Evolutionary conservation across 1,140 invertebrate species (phyloP).

Genomic region (Cheumatopsyche charites): DNA sequence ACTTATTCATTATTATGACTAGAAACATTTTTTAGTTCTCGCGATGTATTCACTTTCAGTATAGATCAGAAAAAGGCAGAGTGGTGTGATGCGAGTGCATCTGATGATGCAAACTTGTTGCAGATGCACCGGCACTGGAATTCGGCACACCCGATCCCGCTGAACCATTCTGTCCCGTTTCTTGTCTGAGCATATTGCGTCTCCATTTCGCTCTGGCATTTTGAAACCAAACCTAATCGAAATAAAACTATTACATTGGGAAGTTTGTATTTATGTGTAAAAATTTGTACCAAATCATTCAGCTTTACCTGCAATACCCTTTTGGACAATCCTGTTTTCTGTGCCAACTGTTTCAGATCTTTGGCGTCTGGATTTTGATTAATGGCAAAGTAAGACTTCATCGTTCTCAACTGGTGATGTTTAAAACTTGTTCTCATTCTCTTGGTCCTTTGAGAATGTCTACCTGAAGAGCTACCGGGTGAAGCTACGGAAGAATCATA

Average conservation of each 20-base stretch:
- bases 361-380: conserved; percentile 98
- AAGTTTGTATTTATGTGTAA: too few relatives aligned
- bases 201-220: conserved; percentile 96
- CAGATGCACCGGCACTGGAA: conserved; percentile 53
- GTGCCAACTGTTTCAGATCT: conserved; percentile 91
- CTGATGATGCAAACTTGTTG: conserved; percentile 40
- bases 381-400: conserved; percentile 96
- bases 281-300: too few relatives aligned
- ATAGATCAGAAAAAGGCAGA: conserved; percentile 40
- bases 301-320: conserved; percentile 96
- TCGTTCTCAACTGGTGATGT: conserved; percentile 94
- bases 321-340: conserved; percentile 96
- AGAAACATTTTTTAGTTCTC: too few relatives aligned
- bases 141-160: conserved; percentile 57
- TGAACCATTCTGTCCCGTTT: conserved; percentile 59
- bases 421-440: conserved; percentile 96
- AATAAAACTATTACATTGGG: conserved; percentile 20
- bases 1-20: too few relatives aligned
- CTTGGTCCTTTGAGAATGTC: conserved; percentile 74
- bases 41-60: neutral
- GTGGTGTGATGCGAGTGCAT: conserved; percentile 30
- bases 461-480: conserved; percentile 66
- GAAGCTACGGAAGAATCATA: conserved; percentile 77
- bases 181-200: conserved; percentile 80
- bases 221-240: conserved; percentile 93